These are phyloP conservation scores for Pitangus sulphuratus DNA, from an alignment of 2,797 vertebrate species.

Conservation along the genomic window DNA sequence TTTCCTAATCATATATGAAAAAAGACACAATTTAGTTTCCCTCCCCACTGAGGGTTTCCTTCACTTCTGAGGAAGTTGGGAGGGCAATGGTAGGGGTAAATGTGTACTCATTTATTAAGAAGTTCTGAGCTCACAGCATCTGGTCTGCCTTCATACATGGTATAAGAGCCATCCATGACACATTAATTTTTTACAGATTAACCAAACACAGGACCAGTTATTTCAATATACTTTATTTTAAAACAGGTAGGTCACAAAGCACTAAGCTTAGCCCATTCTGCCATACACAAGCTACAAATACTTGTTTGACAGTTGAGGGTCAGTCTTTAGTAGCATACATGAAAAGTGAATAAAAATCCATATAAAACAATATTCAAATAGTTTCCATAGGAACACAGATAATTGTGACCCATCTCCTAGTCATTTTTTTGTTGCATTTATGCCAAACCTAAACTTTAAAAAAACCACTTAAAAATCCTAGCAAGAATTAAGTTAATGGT, in stretches of 20 bases:
- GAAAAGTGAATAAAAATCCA: constrained; percentile 83
- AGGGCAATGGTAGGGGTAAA: neutral
- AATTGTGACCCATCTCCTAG: constrained; percentile 90
- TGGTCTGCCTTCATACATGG: neutral
- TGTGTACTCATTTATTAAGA: neutral
- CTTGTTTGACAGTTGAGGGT: constrained; percentile 75
- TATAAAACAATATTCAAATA: constrained; percentile 88
- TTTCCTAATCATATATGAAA: neutral
- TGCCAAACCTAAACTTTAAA: constrained; percentile 70
- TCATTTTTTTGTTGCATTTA: constrained; percentile 77
- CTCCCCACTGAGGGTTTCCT: neutral
- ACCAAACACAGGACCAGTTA: constrained; percentile 46
- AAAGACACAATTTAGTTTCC: neutral
- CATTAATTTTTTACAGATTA: neutral
- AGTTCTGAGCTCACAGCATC: neutral
- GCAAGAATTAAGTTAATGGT: constrained; percentile 80
- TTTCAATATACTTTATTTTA: constrained; percentile 81
- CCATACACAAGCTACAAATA: constrained; percentile 82
- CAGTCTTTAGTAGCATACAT: constrained; percentile 73
- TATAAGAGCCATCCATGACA: neutral
- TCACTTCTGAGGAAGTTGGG: neutral
- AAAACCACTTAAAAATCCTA: constrained; percentile 70
- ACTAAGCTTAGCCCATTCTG: constrained; percentile 67
- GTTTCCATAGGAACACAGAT: constrained; percentile 98
- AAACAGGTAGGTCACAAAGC: constrained; percentile 76